Evolutionary conservation across 2,797 vertebrate genomes (phyloP).

Genomic region (Neosilurus mollespiculum): DNA sequence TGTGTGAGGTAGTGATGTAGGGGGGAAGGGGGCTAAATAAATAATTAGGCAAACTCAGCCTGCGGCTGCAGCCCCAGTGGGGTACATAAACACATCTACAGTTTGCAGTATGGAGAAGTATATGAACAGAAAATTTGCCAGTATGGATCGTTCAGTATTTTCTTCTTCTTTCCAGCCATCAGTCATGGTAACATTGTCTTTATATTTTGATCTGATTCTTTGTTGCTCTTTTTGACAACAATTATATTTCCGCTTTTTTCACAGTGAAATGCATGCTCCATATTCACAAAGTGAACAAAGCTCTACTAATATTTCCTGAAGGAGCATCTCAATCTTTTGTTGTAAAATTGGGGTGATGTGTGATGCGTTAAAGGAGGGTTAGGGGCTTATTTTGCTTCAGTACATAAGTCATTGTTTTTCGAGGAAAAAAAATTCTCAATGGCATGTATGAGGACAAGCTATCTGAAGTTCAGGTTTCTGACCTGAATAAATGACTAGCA

Average conservation of each 20-base stretch:
- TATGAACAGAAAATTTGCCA: conserved; percentile 41
- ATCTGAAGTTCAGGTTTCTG: conserved; percentile 9
- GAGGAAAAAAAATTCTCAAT: background rate
- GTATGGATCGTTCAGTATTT: conserved; percentile 36
- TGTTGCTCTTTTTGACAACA: conserved; percentile 2
- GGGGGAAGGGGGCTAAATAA: conserved; percentile 67
- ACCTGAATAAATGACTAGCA: conserved; percentile 1
- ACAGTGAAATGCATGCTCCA: background rate
- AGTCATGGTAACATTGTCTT: conserved; percentile 28
- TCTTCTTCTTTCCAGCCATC: conserved; percentile 34
- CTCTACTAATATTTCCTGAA: background rate
- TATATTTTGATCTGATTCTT: conserved; percentile 11
- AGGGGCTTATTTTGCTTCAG: background rate
- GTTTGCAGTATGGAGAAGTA: conserved; percentile 37
- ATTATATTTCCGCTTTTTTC: conserved; percentile 19
- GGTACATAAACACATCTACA: conserved; percentile 45
- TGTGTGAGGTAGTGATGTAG: conserved; percentile 53
- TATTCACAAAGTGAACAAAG: background rate
- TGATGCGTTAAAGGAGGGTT: background rate
- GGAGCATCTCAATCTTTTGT: conserved; percentile 9
- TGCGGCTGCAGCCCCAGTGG: conserved; percentile 39
- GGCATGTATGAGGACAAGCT: background rate
- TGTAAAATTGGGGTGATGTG: background rate
- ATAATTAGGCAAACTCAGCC: conserved; percentile 63
- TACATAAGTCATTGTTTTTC: background rate